A percentile compares a stretch with the other conserved stretches of the same genome.
Evolutionary conservation across 2,113 vertebrate species (phyloP).

Genomic region (Pardalotus punctatus): DNA sequence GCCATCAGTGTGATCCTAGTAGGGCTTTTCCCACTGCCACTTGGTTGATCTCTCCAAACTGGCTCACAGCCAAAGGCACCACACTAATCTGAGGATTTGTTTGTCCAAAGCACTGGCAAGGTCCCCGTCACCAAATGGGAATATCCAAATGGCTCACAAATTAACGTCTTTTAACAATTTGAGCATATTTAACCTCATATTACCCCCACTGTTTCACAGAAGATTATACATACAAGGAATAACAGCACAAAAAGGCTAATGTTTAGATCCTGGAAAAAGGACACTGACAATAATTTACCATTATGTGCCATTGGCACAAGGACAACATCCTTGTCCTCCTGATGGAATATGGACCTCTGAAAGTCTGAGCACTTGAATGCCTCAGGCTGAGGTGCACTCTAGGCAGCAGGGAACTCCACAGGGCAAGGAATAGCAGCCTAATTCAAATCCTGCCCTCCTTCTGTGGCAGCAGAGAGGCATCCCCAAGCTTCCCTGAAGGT

Average conservation of each 20-base stretch:
- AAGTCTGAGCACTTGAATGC: accelerated
- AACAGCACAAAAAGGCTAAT: neutral
- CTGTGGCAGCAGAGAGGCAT: neutral
- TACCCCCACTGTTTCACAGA: neutral
- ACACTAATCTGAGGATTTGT: neutral
- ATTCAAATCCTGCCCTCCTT: neutral
- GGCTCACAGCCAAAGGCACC: neutral
- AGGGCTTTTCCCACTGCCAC: neutral
- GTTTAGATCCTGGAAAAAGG: neutral
- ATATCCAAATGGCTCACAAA: neutral
- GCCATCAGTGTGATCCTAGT: neutral
- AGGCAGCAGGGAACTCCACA: neutral
- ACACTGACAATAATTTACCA: neutral
- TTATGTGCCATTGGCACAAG: neutral
- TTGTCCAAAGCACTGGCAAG: neutral
- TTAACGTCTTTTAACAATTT: neutral
- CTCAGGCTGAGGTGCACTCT: neutral
- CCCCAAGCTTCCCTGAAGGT: neutral
- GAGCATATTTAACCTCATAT: neutral
- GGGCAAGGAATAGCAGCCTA: neutral
- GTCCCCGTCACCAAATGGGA: neutral
- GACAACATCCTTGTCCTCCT: neutral
- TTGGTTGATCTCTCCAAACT: neutral
- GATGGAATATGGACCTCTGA: neutral
- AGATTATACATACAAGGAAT: neutral